Evolutionary conservation across 1,140 invertebrate genomes (phyloP).

Genomic region (Oryzaephilus surinamensis): DNA sequence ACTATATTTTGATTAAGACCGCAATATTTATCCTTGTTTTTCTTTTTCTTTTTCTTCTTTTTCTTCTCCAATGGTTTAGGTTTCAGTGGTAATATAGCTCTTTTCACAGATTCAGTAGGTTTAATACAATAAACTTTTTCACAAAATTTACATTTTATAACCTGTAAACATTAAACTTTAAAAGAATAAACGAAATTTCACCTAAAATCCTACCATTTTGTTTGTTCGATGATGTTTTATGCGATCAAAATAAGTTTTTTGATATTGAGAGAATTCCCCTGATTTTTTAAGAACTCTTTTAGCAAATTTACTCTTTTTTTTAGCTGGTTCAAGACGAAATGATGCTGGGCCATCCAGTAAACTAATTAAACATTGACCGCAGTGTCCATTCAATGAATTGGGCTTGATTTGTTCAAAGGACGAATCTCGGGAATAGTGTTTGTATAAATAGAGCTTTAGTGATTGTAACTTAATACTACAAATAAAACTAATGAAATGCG

Average conservation of each 20-base stretch:
- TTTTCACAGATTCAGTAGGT: constrained; percentile 5
- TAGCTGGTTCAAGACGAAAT: neutral
- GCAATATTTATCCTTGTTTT: constrained; percentile 18
- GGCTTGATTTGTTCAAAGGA: too few species aligned
- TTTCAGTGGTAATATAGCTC: neutral
- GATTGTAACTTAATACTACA: too few species aligned
- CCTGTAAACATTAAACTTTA: constrained; percentile 11
- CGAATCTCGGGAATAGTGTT: too few species aligned
- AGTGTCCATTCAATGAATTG: too few species aligned
- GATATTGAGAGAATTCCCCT: too few species aligned
- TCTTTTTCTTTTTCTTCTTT: constrained; percentile 15
- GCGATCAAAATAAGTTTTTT: too few species aligned
- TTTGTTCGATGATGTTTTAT: too few species aligned
- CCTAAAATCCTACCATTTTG: constrained; percentile 3
- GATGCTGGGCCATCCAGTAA: neutral
- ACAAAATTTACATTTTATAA: constrained; percentile 18
- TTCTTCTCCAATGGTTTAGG: constrained; percentile 10
- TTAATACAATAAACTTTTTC: constrained; percentile 10
- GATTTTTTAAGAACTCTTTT: neutral
- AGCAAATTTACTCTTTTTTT: neutral
- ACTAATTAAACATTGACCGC: too few species aligned
- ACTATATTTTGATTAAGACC: constrained; percentile 11
- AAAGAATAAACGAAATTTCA: constrained; percentile 2
- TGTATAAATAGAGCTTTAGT: too few species aligned
- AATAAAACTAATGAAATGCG: too few species aligned